Percentiles rank a stretch among this genome's conserved stretches.
Conservation (phyloP, 2,797 vertebrate species). For the Micrastur ruficollis region DNA sequence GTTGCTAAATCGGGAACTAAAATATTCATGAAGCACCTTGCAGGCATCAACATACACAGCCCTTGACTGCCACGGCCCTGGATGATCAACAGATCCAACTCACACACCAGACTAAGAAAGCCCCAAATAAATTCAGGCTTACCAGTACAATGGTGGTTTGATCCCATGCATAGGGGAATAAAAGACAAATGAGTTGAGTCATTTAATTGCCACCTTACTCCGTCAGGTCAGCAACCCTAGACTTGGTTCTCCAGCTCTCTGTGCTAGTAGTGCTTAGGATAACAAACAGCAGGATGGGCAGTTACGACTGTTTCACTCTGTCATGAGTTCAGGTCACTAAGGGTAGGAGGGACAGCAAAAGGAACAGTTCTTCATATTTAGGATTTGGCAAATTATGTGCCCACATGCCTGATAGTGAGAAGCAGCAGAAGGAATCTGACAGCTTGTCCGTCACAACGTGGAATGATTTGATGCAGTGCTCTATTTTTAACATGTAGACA, state of each 20-base stretch:
- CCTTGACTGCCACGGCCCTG: background rate
- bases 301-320: background rate
- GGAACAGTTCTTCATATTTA: background rate
- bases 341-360: background rate
- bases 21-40: background rate
- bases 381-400: background rate
- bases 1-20: background rate
- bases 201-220: background rate
- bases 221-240: background rate
- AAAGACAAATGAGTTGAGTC: background rate
- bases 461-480: background rate
- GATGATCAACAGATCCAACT: background rate
- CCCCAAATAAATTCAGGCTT: background rate
- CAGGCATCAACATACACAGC: background rate
- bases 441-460: background rate
- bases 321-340: background rate
- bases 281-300: background rate
- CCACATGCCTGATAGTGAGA: background rate
- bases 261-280: background rate
- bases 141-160: background rate
- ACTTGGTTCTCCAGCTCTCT: background rate
- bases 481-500: rapidly evolving
- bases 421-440: background rate
- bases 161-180: background rate
- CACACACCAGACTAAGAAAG: background rate